Conservation (phyloP, 92 coral and sea anemone species). For the Desmophyllum pertusum region DNA sequence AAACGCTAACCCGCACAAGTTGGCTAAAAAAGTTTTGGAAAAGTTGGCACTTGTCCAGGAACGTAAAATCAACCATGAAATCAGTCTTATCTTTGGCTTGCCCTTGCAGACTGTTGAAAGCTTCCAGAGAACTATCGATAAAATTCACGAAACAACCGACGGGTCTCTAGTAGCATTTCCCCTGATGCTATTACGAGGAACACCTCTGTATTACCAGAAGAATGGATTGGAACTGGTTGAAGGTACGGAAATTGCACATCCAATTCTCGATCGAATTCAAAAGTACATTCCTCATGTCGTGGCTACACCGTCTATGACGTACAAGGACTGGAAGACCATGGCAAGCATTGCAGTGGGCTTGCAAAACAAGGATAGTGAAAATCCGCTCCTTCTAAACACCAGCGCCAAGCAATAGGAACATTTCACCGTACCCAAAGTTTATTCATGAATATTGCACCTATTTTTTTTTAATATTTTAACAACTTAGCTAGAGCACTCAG, state of each 20-base stretch:
- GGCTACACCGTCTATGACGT: slow-evolving; percentile 29
- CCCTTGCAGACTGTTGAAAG: slow-evolving; percentile 52
- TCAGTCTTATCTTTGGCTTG: slow-evolving; percentile 55
- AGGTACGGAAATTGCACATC: slow-evolving; percentile 45
- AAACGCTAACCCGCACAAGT: slow-evolving; percentile 40
- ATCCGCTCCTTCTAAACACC: too few relatives aligned
- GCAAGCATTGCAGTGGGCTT: slow-evolving; percentile 43
- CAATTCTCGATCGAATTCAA: slow-evolving; percentile 48
- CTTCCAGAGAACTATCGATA: slow-evolving; percentile 35
- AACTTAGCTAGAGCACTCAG: too few relatives aligned
- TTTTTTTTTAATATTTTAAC: too few relatives aligned
- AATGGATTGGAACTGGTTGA: slow-evolving; percentile 31
- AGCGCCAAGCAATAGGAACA: too few relatives aligned
- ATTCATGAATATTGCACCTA: too few relatives aligned
- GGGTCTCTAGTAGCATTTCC: slow-evolving; percentile 49
- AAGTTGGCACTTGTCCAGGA: slow-evolving; percentile 33
- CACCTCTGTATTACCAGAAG: slow-evolving; percentile 43
- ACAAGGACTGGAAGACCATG: slow-evolving; percentile 46
- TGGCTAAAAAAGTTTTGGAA: slow-evolving; percentile 38
- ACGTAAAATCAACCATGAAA: slow-evolving; percentile 46
- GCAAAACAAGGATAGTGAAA: too few relatives aligned
- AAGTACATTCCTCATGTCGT: slow-evolving; percentile 55
- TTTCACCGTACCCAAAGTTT: too few relatives aligned
- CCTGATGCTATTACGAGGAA: slow-evolving; percentile 51
- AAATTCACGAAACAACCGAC: slow-evolving; percentile 29